Evolutionary conservation across 2,888 invertebrate species (phyloP).

Genomic region (Dastarcus helophoroides): DNA sequence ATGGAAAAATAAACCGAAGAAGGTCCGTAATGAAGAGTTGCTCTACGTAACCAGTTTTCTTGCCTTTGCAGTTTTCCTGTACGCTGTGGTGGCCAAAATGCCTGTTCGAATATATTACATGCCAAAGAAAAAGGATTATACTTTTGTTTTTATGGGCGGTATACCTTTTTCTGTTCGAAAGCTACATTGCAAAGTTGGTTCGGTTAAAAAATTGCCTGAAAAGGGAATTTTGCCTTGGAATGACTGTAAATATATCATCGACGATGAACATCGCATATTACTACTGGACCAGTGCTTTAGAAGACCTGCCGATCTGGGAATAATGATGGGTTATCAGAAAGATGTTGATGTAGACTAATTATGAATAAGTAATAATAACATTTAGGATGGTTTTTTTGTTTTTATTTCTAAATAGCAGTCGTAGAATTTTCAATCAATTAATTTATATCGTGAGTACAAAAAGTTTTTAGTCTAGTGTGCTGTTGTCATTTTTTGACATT

Average conservation of each 20-base stretch:
- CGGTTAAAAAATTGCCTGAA: background rate
- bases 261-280: background rate
- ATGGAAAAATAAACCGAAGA: background rate
- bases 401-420: too few relatives aligned
- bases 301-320: background rate
- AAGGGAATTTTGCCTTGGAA: conserved; percentile 1
- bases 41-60: background rate
- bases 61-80: background rate
- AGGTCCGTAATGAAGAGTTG: background rate
- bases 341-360: conserved; percentile 1
- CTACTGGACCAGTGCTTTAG: conserved; percentile 1
- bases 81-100: background rate
- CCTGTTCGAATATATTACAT: background rate
- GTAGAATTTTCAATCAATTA: too few relatives aligned
- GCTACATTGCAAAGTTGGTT: background rate
- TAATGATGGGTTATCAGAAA: conserved; percentile 1
- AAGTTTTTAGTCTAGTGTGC: too few relatives aligned
- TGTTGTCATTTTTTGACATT: too few relatives aligned
- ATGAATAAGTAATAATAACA: too few relatives aligned
- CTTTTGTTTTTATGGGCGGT: background rate
- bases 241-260: background rate
- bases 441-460: too few relatives aligned
- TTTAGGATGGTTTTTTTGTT: too few relatives aligned
- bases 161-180: background rate
- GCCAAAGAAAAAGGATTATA: background rate